Evolutionary conservation across 2,888 invertebrate genomes (phyloP).

Genomic region (Dicyrtoma fusca): DNA sequence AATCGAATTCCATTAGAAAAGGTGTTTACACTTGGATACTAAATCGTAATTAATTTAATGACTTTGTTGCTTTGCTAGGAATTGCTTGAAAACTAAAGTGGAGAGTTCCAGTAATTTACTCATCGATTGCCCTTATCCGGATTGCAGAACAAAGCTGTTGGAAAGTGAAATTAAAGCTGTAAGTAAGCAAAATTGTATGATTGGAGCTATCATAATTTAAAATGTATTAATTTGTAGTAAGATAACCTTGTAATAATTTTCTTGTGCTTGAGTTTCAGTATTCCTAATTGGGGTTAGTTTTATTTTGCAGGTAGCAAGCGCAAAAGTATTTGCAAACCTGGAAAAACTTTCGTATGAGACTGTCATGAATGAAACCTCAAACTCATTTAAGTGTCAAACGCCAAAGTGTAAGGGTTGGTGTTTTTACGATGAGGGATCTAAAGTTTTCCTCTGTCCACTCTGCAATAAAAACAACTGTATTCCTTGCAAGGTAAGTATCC

Average conservation of each 20-base stretch:
- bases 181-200: no score
- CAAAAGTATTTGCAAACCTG: conserved; percentile 77
- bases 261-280: no score
- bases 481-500: conserved; percentile 64
- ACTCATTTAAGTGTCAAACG: conserved; percentile 87
- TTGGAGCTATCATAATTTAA: no score
- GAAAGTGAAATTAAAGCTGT: conserved; percentile 44
- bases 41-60: no score
- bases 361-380: conserved; percentile 73
- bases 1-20: no score
- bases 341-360: conserved; percentile 69
- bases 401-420: conserved; percentile 86
- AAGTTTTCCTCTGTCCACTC: conserved; percentile 80
- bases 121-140: conserved; percentile 19
- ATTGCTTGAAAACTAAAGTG: conserved; percentile 37
- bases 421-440: conserved; percentile 82
- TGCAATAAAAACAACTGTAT: conserved; percentile 80
- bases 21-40: no score
- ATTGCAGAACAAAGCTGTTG: conserved; percentile 28
- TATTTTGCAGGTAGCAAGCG: conserved; percentile 66
- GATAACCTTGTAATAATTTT: no score
- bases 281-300: no score
- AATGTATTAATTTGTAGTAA: no score
- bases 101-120: conserved; percentile 17
- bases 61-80: conserved; percentile 18